phyloP scores from a whole-genome alignment of 2,113 vertebrate genomes.

The Orientallactaga bullata region DNA sequence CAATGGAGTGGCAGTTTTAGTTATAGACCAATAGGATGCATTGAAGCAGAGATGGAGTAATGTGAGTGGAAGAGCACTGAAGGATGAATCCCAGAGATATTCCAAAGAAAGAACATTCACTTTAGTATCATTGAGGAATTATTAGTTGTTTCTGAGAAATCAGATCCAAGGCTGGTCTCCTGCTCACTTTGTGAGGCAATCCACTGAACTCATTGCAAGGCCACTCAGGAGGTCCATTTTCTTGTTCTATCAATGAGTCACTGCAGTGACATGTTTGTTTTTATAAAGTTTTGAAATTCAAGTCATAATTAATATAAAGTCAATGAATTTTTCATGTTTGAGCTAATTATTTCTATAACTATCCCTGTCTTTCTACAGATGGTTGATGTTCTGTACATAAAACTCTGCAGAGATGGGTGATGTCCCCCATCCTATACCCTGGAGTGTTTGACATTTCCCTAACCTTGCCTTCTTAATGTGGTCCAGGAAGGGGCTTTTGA shows the following conservation, averaged over 20 bases:
- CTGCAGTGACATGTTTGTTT: neutral
- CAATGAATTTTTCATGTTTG: neutral
- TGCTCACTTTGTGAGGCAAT: neutral
- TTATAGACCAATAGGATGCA: neutral
- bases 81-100: neutral
- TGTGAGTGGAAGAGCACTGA: neutral
- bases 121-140: neutral
- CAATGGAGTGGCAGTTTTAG: neutral
- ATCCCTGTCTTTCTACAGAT: neutral
- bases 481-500: neutral
- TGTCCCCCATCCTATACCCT: neutral
- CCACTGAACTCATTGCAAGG: neutral
- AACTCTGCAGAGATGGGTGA: neutral
- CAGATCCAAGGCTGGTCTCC: neutral
- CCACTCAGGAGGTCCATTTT: neutral
- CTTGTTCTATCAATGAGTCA: neutral
- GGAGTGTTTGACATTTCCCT: fast-evolving
- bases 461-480: neutral
- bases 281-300: neutral
- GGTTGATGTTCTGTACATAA: neutral
- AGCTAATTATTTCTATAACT: neutral
- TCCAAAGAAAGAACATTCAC: neutral
- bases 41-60: neutral
- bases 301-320: neutral
- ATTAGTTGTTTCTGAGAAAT: neutral